Evolutionary conservation across 2,888 invertebrate genomes (phyloP), one percentile per base, ranked within the genome.

Genomic region (Norana najaformis): DNA sequence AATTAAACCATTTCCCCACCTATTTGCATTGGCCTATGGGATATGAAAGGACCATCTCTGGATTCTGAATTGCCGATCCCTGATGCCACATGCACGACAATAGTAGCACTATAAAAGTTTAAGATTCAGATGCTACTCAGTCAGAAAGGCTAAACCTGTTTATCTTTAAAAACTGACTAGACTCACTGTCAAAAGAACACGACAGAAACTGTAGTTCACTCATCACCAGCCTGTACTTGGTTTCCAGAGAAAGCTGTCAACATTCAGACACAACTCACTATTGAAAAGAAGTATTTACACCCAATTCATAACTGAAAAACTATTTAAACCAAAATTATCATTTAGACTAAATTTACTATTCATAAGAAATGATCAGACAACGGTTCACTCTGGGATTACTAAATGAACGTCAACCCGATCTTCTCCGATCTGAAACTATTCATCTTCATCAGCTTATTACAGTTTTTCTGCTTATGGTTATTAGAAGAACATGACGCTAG

Each of bases 181-280:
- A 90, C 92, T 90, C 88, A 92, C 92, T 36, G 39, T 92, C 92
- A 36, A 92, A 92, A 83, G 91, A 91, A 82, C 88, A 83, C 16
- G 90, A 82, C 37, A 89, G 90, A 83, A 92, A 92, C 90, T 92
- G 92, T 69, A 93, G 88, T 38, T 91, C 90, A 82, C 90, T 88
- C 69, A 93, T 83, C 16, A 91, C 91, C 88, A 91, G 90, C 89
- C 92, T 92, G 89, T 93, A 93, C 89, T 90, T 90, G 18, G 90
- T 91, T 88, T 93, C 93, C 88, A 92, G 83, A 53, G 90, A 88
- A 34, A 90, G 88, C 90, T 90, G 89, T 92, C 91, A 90, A 39
- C 90, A 91, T 83, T 30, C 34, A 85, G n/a, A n/a, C n/a, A n/a
- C n/a, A n/a, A n/a, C n/a, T n/a, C n/a, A n/a, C n/a, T n/a, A n/a